Base-by-base conservation (phyloP, 1,140 invertebrate genomes). In the Andrena cerasifolii region DNA sequence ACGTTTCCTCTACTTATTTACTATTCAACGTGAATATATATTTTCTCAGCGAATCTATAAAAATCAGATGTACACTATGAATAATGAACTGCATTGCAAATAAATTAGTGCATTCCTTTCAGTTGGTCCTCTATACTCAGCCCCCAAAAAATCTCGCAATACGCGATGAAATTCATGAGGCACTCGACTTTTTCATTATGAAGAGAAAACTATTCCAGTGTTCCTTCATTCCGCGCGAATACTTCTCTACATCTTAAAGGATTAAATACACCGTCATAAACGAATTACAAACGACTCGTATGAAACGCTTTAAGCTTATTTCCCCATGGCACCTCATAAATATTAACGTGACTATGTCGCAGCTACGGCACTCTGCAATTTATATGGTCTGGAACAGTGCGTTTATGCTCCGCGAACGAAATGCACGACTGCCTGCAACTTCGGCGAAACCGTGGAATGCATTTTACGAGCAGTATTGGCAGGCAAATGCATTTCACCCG, bases 201-300 rank as follows among this genome's bases (percentile, higher is more conserved):
- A 3, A 62, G 16, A 28, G 0, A 24, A 45, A 45, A 6, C 43
- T 12, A 2, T 18, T 49, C 31, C 28, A 3, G 8, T 10, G 21
- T 62, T 63, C 43, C 58, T 40, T 73, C 21, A 28, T 51, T 63
- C 18, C 59, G 21, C 6, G 21, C 70, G 43, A 72, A 65, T 67
- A 66, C 66, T 54, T 75, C 36, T 26, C 49, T 45, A 26, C 49
- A 45, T 75, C 49, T 66, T 56, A 45, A 66, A 56, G 26, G 49
- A 75, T 75, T 67, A 75, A 45, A 45, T 14, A 26, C 36, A 56
- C 54, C 59, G 36, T 45, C 49, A 33, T 24, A 49, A 2, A 56
- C 33, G 51, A 45, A 66, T 75, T 75, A 75, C 36, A 53, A 56
- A 75, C 36, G 33, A 54, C 21, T 75, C 14, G 62, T 56, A 45